Evolutionary conservation across 2,113 vertebrate species (phyloP).

Genomic region (Sebastes fasciatus): DNA sequence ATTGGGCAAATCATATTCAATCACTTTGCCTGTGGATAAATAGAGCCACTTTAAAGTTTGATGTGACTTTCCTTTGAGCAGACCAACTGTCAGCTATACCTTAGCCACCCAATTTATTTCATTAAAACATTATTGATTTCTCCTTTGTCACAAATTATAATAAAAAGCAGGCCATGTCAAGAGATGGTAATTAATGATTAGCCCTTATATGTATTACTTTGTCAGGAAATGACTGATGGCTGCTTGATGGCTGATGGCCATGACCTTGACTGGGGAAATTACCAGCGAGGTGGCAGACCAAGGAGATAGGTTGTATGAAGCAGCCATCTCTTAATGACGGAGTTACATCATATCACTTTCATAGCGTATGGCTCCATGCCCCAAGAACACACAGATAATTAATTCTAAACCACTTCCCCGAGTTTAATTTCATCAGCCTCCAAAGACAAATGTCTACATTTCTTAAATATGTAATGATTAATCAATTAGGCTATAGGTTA

Average conservation of each 20-base stretch:
- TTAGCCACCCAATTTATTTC: slow-evolving; percentile 52
- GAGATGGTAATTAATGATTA: slow-evolving; percentile 72
- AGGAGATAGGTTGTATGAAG: slow-evolving; percentile 62
- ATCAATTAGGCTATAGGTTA: background rate
- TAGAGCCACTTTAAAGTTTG: slow-evolving; percentile 64
- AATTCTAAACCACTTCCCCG: slow-evolving; percentile 36
- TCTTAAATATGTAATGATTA: background rate
- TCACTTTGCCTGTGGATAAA: slow-evolving; percentile 65
- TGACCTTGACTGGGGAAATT: slow-evolving; percentile 71
- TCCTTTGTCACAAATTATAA: slow-evolving; percentile 72
- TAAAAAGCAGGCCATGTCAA: slow-evolving; percentile 68
- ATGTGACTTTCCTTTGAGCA: slow-evolving; percentile 58
- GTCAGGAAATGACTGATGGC: slow-evolving; percentile 66
- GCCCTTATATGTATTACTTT: slow-evolving; percentile 66
- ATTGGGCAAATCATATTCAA: slow-evolving; percentile 72
- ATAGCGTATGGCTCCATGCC: slow-evolving; percentile 44
- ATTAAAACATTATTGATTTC: slow-evolving; percentile 77
- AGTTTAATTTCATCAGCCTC: slow-evolving; percentile 24
- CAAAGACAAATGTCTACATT: slow-evolving; percentile 22
- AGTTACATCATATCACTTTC: slow-evolving; percentile 55
- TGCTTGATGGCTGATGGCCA: slow-evolving; percentile 64
- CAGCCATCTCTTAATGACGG: slow-evolving; percentile 67
- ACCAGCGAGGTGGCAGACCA: slow-evolving; percentile 48
- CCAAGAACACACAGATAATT: slow-evolving; percentile 45
- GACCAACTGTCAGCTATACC: slow-evolving; percentile 32